These are phyloP conservation scores for Trachemys scripta DNA, from an alignment of 2,113 vertebrate genomes.

Conservation along the genomic window DNA sequence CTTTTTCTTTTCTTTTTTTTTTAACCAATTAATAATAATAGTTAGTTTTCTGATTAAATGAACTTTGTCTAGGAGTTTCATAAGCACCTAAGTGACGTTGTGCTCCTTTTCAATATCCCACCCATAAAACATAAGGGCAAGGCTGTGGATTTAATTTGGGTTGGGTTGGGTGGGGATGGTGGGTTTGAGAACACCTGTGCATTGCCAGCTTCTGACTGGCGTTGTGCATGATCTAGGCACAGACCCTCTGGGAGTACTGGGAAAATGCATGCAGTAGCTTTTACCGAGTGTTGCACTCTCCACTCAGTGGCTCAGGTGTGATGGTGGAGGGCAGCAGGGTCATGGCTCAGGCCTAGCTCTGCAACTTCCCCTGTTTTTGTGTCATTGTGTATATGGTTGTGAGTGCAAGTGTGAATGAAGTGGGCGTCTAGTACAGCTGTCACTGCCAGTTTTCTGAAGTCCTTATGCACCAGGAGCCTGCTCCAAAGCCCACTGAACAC, in stretches of 20 bases:
- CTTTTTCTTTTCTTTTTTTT: background rate
- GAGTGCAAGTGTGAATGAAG: background rate
- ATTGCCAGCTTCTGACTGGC: background rate
- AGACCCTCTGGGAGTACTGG: background rate
- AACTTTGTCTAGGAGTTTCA: background rate
- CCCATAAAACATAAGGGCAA: background rate
- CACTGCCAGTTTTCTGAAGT: background rate
- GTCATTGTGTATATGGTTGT: background rate
- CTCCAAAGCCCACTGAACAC: background rate
- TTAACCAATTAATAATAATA: background rate
- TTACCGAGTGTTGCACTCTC: background rate
- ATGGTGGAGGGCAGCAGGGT: background rate
- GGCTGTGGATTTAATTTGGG: background rate
- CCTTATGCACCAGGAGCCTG: background rate
- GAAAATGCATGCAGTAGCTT: background rate
- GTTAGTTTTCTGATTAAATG: background rate
- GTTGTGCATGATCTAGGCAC: rapidly evolving
- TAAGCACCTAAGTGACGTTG: background rate
- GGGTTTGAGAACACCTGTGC: rapidly evolving
- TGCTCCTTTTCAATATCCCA: background rate
- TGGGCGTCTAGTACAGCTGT: background rate
- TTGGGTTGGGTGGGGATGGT: background rate
- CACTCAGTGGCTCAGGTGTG: background rate
- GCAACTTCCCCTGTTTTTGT: background rate
- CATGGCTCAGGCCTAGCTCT: background rate